These are phyloP conservation scores for Suricata suricatta DNA, from an alignment of 2,113 vertebrate species.

Conservation along the genomic window DNA sequence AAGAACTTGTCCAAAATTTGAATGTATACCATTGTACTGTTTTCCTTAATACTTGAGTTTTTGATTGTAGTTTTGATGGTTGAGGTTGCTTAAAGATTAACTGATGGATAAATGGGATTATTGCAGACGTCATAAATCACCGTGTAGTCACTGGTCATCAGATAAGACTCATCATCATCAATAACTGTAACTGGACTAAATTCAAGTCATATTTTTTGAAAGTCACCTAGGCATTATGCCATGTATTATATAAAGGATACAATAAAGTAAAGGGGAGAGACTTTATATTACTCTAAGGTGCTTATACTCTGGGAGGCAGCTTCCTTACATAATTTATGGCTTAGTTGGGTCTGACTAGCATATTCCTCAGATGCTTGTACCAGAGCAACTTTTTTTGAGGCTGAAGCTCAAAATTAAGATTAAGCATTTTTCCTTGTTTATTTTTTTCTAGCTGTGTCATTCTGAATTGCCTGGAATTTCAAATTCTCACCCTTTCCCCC, in stretches of 20 bases:
- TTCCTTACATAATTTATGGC: background rate
- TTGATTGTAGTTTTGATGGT: background rate
- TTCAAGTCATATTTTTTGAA: conserved; percentile 31
- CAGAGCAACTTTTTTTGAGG: conserved; percentile 38
- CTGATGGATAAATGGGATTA: conserved; percentile 14
- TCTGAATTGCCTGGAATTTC: conserved; percentile 78
- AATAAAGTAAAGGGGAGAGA: background rate
- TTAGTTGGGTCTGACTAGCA: conserved; percentile 41
- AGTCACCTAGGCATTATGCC: background rate
- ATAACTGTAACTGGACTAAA: background rate
- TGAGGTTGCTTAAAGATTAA: conserved; percentile 38
- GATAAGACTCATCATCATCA: conserved; percentile 16
- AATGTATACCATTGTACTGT: background rate
- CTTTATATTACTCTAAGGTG: background rate
- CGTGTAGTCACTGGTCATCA: background rate
- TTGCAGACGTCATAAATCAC: conserved; percentile 1
- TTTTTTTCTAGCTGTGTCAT: conserved; percentile 67
- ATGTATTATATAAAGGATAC: background rate
- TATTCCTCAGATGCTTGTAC: conserved; percentile 57
- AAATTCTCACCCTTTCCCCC: conserved; percentile 68
- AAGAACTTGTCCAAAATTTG: background rate
- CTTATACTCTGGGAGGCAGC: background rate
- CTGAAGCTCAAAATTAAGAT: conserved; percentile 54
- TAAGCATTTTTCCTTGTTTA: conserved; percentile 65
- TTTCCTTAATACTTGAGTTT: conserved; percentile 28